Evolutionary conservation across 1,140 invertebrate genomes (phyloP), one percentile per base, ranked within the genome.

Genomic region (Aphelenchoides fujianensis): DNA sequence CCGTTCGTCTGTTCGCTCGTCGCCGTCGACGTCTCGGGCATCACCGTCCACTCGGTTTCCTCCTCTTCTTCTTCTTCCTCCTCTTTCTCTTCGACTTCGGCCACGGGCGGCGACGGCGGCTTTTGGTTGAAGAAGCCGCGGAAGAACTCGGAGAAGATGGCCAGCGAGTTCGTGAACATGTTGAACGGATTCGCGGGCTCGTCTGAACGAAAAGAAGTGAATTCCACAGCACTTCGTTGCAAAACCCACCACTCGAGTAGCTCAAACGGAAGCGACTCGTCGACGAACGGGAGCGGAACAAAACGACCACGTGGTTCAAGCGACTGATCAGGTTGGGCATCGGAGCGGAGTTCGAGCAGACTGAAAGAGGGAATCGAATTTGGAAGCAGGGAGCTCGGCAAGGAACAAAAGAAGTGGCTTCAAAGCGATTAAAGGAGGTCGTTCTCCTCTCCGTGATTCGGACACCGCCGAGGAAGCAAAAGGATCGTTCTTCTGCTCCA

Each of bases 221-320:
- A 41, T n/a, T 16, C 19, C 16, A n/a, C 1, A 3, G n/a, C 37
- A 66, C n/a, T 2, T 74, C 16, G n/a, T n/a, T n/a, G n/a, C n/a
- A n/a, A n/a, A 0, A 30, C 23, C 70, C 31, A 74, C 72, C 74
- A 75, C 67, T 28, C 7, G 30, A 63, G 52, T 76, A 74, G 32
- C 73, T 12, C 3, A 74, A 28, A 12, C 12, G n/a, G 54, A 74
- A 74, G 30, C 31, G n/a, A 68, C 54, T 74, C 23, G 34, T 31
- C 19, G n/a, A 48, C 12, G 32, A 74, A 27, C 32, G 52, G 31
- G 72, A 74, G 1, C 72, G 57, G 27, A 19, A 76, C 70, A 74
- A 9, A 28, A 74, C 59, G 19, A 74, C 23, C 23, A 71, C 72
- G 68, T 48, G 12, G 34, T n/a, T 16, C 5, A 27, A 31, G 48